Base-by-base conservation (phyloP, 2,113 vertebrate genomes). In the Corvus hawaiiensis region DNA sequence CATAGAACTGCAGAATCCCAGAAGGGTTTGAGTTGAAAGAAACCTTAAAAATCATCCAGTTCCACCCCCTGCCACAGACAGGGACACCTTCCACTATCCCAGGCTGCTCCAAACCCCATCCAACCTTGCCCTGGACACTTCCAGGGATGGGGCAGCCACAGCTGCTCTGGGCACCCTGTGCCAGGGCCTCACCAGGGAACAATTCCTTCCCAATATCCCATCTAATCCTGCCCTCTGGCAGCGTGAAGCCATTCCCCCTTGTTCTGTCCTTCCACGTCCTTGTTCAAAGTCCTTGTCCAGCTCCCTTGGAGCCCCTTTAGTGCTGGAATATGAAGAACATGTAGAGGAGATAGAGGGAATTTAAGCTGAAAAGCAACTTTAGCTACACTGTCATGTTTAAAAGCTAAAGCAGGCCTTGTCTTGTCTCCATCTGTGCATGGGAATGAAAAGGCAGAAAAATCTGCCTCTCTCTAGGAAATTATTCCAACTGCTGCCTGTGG, bases 91-190 rank as follows among this genome's bases (percentile, higher is more conserved):
- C 21, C 48, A 22, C 21, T 7, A 0, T 6, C 26, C 55, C 63
- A 55, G 11, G 12, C 0, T 33, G 3, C 41, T 77, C 41, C 49
- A 62, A 55, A 22, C 14, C 21, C 35, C 0, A 0, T 69, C 55
- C 30, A 69, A 0, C 18, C 17, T 63, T 63, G 10, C 18, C n/a
- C 9, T 28, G 72, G 15, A 5, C 32, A 11, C 7, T 49, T 4
- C 79, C 63, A 76, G 48, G 18, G 30, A 43, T 76, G 71, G 12
- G 9, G 17, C 41, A 89, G 9, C 48, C 62, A 35, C 62, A 83
- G 21, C 30, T 62, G 32, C 41, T 32, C 48, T 62, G 62, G 11
- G 2, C 12, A 68, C 0, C 21, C 13, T 54, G 46, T 74, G 11
- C 30, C 46, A 59, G 52, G 19, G 19, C 5, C 13, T 62, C n/a